phyloP scores from a whole-genome alignment of 2,113 vertebrate species.

The Scytalopus superciliaris region DNA sequence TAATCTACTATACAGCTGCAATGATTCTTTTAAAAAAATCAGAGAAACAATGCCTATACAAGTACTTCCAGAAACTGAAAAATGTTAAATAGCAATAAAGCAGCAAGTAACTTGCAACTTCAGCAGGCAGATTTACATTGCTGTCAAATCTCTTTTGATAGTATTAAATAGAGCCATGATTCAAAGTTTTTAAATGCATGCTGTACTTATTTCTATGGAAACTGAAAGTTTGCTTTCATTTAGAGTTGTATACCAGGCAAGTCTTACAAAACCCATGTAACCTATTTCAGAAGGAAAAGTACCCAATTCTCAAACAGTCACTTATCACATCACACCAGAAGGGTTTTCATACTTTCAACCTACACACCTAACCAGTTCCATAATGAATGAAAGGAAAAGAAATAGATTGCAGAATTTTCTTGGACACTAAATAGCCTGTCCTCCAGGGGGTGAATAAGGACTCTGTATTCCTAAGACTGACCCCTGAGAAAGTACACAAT shows the following conservation, averaged over 20 bases:
- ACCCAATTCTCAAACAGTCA: background rate
- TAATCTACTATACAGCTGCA: background rate
- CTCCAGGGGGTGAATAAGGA: background rate
- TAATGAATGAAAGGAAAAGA: background rate
- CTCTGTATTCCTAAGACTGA: background rate
- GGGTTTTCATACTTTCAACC: background rate
- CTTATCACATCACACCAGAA: slow-evolving; percentile 2
- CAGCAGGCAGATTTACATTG: background rate
- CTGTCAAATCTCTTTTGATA: background rate
- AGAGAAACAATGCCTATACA: background rate
- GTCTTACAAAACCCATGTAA: background rate
- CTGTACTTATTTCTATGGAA: slow-evolving; percentile 23
- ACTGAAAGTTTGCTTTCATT: slow-evolving; percentile 16
- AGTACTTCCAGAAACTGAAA: background rate
- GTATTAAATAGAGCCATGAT: background rate
- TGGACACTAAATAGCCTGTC: background rate
- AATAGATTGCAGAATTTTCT: background rate
- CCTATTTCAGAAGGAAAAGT: background rate
- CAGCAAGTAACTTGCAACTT: background rate
- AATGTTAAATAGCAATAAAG: background rate
- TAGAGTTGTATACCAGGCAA: background rate
- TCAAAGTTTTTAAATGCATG: background rate
- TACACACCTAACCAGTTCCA: background rate
- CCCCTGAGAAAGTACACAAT: background rate
- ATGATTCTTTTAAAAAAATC: background rate